Percentiles rank a stretch among this genome's conserved stretches.
phyloP scores from a whole-genome alignment of 2,888 invertebrate genomes.

The Eremobia ochroleuca region DNA sequence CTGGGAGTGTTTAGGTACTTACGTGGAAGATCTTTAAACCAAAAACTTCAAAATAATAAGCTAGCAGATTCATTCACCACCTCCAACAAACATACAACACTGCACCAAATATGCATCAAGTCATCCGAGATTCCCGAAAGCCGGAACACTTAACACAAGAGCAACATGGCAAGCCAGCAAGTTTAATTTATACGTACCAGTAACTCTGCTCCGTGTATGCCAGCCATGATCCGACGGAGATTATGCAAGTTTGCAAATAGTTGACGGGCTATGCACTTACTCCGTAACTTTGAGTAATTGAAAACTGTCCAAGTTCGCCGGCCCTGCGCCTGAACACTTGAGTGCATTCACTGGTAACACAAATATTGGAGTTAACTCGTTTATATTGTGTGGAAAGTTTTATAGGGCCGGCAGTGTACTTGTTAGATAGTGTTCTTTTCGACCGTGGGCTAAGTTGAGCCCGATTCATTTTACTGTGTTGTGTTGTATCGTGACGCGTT shows the following conservation, averaged over 20 bases:
- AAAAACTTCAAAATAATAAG: not conserved
- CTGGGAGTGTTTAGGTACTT: not conserved
- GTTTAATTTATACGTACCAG: conserved; percentile 65
- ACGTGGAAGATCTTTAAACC: not conserved
- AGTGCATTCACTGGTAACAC: conserved; percentile 63
- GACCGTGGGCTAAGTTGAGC: too few relatives aligned
- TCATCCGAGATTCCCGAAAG: conserved; percentile 43
- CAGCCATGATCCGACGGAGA: conserved; percentile 68
- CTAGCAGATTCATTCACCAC: not conserved
- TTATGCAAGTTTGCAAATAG: conserved; percentile 76
- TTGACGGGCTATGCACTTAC: conserved; percentile 73
- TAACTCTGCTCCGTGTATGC: conserved; percentile 53
- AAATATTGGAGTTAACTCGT: conserved; percentile 56
- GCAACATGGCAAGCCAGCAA: conserved; percentile 56
- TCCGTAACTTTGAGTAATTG: conserved; percentile 78
- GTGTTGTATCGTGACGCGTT: not conserved
- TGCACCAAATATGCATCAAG: conserved; percentile 40
- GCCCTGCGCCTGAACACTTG: conserved; percentile 47
- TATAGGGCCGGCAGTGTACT: not conserved
- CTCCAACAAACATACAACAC: conserved; percentile 6
- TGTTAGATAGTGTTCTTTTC: not conserved
- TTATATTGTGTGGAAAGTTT: conserved; percentile 43
- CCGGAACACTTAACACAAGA: conserved; percentile 61
- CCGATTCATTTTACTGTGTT: not conserved
- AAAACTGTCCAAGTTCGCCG: conserved; percentile 79